These are phyloP conservation scores for Eupelmus urozonus DNA, from an alignment of 2,888 invertebrate species.

Conservation along the genomic window DNA sequence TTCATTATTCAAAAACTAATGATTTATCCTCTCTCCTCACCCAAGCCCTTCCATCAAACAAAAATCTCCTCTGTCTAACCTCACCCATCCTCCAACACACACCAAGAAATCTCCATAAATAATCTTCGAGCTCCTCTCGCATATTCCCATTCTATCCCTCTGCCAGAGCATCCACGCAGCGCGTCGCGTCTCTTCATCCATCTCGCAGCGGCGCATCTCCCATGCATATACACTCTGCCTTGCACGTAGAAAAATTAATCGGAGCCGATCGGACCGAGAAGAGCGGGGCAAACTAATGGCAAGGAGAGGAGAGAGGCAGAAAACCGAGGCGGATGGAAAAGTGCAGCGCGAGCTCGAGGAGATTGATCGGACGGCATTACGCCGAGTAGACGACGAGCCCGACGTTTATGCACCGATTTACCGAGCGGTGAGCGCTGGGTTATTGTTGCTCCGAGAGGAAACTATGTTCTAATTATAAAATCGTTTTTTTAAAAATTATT, in stretches of 20 bases:
- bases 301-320: background rate
- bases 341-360: conserved; percentile 13
- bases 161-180: no score
- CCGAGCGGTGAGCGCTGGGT: no score
- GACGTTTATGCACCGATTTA: no score
- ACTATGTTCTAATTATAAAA: no score
- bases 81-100: background rate
- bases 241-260: conserved; percentile 33
- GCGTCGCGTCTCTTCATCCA: conserved; percentile 5
- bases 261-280: conserved; percentile 21
- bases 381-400: background rate
- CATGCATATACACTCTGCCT: background rate
- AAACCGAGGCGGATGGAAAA: conserved; percentile 17
- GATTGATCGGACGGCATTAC: conserved; percentile 37
- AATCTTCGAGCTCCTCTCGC: conserved; percentile 8
- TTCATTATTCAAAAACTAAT: no score
- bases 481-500: no score
- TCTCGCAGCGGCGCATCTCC: background rate
- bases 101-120: conserved; percentile 35
- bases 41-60: background rate
- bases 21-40: no score
- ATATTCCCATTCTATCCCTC: conserved; percentile 1
- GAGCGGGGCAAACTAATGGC: conserved; percentile 13
- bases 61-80: background rate
- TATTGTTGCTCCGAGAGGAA: no score